phyloP scores from a whole-genome alignment of 1,140 invertebrate genomes.

The Papilio aristodemus region DNA sequence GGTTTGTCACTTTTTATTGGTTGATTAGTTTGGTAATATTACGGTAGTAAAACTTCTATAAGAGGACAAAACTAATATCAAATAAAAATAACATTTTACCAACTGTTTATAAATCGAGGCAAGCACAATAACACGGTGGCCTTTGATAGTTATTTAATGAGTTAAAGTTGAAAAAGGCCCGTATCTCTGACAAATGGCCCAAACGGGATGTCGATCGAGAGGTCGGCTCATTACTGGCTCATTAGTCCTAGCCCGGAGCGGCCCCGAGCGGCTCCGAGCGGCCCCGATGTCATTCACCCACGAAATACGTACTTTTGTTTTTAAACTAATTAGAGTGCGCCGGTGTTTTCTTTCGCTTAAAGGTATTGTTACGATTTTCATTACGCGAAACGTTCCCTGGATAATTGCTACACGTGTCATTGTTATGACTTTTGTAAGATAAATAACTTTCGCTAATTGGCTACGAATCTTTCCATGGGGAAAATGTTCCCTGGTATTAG shows the following conservation, averaged over 20 bases:
- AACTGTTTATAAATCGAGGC: slow-evolving; percentile 16
- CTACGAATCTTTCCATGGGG: slow-evolving; percentile 23
- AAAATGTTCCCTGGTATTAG: slow-evolving; percentile 8
- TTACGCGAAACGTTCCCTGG: slow-evolving; percentile 46
- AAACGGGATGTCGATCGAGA: slow-evolving; percentile 53
- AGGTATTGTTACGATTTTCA: slow-evolving; percentile 47
- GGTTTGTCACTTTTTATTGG: too few relatives aligned
- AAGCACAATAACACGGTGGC: slow-evolving; percentile 43
- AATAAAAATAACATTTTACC: slow-evolving; percentile 5
- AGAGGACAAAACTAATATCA: background rate
- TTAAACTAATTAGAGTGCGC: slow-evolving; percentile 69
- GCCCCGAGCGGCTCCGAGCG: slow-evolving; percentile 20
- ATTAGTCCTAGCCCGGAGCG: slow-evolving; percentile 56
- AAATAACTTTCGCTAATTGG: slow-evolving; percentile 34
- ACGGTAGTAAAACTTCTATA: background rate
- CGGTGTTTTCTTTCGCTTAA: slow-evolving; percentile 45
- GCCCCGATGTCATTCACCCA: slow-evolving; percentile 52
- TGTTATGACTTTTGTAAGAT: slow-evolving; percentile 35
- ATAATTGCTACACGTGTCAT: slow-evolving; percentile 64
- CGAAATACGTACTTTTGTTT: slow-evolving; percentile 58
- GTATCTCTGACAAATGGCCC: slow-evolving; percentile 47
- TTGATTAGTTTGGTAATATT: background rate
- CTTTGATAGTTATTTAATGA: slow-evolving; percentile 56
- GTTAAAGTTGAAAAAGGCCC: slow-evolving; percentile 40
- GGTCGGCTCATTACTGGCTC: slow-evolving; percentile 57